Evolutionary conservation across 2,797 vertebrate species (phyloP).

Genomic region (Hypotaenidia philippensis): DNA sequence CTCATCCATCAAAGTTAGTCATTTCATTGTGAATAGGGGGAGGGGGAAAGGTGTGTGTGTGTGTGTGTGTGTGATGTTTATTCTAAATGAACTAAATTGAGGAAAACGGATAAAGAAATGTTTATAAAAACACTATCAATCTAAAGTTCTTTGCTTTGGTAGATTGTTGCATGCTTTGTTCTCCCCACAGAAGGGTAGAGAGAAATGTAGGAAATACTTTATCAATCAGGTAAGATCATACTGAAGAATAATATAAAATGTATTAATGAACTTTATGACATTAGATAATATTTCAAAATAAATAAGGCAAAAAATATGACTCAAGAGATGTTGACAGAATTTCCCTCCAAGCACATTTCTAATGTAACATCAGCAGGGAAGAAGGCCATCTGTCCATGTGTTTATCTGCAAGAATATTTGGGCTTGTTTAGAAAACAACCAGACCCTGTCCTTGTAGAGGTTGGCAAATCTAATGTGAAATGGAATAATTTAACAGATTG

Average conservation of each 20-base stretch:
- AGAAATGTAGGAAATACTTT: not conserved
- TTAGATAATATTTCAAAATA: constrained; percentile 14
- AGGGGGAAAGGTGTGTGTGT: no score
- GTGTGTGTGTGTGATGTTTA: not conserved
- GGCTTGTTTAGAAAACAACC: constrained; percentile 19
- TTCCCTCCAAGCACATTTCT: constrained; percentile 30
- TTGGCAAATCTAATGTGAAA: not conserved
- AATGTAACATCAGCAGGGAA: constrained; percentile 14
- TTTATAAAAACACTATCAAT: not conserved
- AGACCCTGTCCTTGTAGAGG: not conserved
- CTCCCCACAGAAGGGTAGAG: not conserved
- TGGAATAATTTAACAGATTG: not conserved
- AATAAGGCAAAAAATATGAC: not conserved
- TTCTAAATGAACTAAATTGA: not conserved
- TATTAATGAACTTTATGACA: not conserved
- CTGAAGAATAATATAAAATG: not conserved
- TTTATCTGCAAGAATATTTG: constrained; percentile 7
- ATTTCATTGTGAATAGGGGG: not conserved
- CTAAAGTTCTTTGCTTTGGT: not conserved
- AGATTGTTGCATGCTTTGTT: not conserved
- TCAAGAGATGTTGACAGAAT: not conserved
- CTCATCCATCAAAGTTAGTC: not conserved
- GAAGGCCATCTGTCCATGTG: constrained; percentile 48
- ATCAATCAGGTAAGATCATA: not conserved
- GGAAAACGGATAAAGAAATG: not conserved